Evolutionary conservation across 2,888 invertebrate species (phyloP).

Genomic region (Nycteola revayana): DNA sequence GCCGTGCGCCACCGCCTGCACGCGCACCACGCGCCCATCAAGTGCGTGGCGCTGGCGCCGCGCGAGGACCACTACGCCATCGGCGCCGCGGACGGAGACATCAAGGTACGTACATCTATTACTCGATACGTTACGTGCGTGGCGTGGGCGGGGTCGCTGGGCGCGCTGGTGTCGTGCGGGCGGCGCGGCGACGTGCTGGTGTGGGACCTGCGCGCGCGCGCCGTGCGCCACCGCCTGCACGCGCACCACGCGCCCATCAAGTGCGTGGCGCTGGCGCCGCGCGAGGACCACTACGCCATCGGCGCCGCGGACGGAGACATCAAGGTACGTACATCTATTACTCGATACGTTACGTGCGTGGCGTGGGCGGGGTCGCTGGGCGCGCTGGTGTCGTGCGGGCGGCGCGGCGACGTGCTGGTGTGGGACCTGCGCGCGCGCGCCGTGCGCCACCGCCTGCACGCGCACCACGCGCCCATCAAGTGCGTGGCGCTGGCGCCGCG

Average conservation of each 20-base stretch:
- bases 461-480: constrained; percentile 97
- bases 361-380: constrained; percentile 95
- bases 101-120: constrained; percentile 91
- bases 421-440: constrained; percentile 97
- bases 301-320: constrained; percentile 97
- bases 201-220: constrained; percentile 96
- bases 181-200: constrained; percentile 98
- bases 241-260: constrained; percentile 98
- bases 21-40: constrained; percentile 97
- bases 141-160: constrained; percentile 94
- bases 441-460: constrained; percentile 90
- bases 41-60: constrained; percentile 96
- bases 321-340: constrained; percentile 90
- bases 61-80: constrained; percentile 98
- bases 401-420: constrained; percentile 97
- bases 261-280: constrained; percentile 96
- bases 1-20: constrained; percentile 90
- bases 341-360: constrained; percentile 95
- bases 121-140: constrained; percentile 95
- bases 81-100: constrained; percentile 96
- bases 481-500: constrained; percentile 96
- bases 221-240: constrained; percentile 89
- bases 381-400: constrained; percentile 96
- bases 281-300: constrained; percentile 97
- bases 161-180: constrained; percentile 96